Percentiles rank a stretch among this genome's conserved stretches.
Conservation (phyloP, 2,888 invertebrate species). For the Lasioglossum malachurum region DNA sequence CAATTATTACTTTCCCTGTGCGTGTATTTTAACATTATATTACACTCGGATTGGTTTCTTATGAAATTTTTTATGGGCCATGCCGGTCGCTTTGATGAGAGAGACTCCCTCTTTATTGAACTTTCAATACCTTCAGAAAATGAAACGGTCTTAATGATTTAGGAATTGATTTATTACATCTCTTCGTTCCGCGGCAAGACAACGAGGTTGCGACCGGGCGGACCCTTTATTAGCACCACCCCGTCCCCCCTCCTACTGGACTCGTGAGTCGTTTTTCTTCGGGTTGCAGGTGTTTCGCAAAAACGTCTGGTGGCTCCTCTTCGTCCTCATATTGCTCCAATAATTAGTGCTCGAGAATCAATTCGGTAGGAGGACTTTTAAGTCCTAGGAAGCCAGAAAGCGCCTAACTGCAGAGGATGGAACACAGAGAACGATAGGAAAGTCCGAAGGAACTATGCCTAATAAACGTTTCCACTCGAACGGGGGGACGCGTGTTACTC, state of each 20-base stretch:
- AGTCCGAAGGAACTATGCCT: not conserved
- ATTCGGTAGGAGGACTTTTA: not conserved
- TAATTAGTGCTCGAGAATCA: not conserved
- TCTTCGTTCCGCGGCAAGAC: not conserved
- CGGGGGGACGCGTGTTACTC: conserved; percentile 4
- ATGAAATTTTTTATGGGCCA: conserved; percentile 25
- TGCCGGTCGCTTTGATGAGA: conserved; percentile 5
- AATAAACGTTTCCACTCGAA: conserved; percentile 23
- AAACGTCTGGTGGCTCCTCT: not conserved
- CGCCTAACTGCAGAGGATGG: not conserved
- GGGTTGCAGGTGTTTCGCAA: conserved; percentile 1
- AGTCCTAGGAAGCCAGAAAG: not conserved
- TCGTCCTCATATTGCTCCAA: not conserved
- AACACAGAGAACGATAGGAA: not conserved
- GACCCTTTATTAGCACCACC: not conserved
- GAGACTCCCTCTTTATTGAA: conserved; percentile 2
- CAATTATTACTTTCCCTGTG: conserved; percentile 51
- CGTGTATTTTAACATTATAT: conserved; percentile 39
- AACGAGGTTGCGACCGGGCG: not conserved
- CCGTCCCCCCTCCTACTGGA: not conserved
- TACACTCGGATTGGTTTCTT: conserved; percentile 10
- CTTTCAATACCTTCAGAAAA: not conserved
- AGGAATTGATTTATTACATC: not conserved
- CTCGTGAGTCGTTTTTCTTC: not conserved
- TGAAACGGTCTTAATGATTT: conserved; percentile 3